A percentile compares a stretch with the other conserved stretches of the same genome.
Evolutionary conservation across 2,888 invertebrate species (phyloP).

Genomic region (Seira ritae): DNA sequence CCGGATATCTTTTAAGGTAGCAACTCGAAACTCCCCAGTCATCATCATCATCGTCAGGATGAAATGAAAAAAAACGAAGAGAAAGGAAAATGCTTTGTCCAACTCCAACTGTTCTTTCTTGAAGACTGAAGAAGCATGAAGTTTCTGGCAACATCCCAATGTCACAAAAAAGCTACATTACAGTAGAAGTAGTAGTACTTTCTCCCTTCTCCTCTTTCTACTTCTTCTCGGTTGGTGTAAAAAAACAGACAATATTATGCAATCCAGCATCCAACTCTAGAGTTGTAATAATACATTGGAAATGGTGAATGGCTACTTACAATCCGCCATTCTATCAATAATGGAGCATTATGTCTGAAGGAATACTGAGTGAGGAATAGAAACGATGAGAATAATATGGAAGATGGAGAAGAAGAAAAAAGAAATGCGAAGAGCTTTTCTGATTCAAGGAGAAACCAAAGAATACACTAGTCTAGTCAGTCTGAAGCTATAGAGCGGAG

Average conservation of each 20-base stretch:
- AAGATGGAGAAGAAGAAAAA: background rate
- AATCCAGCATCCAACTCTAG: background rate
- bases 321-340: background rate
- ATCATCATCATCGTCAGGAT: background rate
- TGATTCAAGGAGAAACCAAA: no score
- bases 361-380: background rate
- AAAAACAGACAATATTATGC: constrained; percentile 16
- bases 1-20: background rate
- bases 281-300: background rate
- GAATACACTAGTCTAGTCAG: no score
- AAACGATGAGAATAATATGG: background rate
- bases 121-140: constrained; percentile 53
- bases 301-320: constrained; percentile 11
- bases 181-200: no score
- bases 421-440: background rate
- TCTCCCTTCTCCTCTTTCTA: background rate
- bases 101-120: constrained; percentile 23
- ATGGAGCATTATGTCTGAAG: background rate
- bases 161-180: constrained; percentile 34
- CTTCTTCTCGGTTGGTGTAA: background rate
- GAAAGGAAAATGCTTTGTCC: constrained; percentile 35
- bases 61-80: constrained; percentile 25
- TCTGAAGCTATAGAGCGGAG: no score
- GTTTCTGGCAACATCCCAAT: constrained; percentile 54
- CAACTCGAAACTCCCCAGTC: background rate